A percentile compares a stretch with the other conserved stretches of the same genome.
These are phyloP conservation scores for Poeciliopsis occidentalis DNA, from an alignment of 2,113 vertebrate species.

Conservation along the genomic window DNA sequence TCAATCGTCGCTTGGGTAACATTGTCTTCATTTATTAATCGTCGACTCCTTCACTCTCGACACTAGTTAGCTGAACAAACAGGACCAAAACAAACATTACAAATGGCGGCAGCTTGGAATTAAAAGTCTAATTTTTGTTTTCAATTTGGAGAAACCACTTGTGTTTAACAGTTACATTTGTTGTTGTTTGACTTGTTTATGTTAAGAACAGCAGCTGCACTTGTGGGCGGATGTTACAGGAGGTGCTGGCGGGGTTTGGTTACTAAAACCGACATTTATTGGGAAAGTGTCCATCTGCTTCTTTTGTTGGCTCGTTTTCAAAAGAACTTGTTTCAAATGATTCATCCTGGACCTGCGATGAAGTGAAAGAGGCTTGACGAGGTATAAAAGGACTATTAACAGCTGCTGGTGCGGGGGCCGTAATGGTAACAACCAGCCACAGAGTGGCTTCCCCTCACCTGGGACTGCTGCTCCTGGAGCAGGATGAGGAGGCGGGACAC, in stretches of 20 bases:
- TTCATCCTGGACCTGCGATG: not conserved
- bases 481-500: conserved; percentile 75
- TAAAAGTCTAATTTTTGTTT: not conserved
- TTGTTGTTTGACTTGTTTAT: not conserved
- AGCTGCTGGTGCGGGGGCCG: not conserved
- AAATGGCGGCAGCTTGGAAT: no score
- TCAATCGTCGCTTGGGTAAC: no score
- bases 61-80: no score
- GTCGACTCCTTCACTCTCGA: no score
- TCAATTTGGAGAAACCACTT: not conserved
- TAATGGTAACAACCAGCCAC: not conserved
- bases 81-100: no score
- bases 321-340: not conserved
- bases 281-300: not conserved
- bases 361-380: not conserved
- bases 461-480: conserved; percentile 74
- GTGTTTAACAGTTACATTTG: not conserved
- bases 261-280: no score
- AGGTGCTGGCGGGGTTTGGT: no score
- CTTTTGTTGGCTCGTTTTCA: not conserved
- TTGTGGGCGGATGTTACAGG: not conserved
- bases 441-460: conserved; percentile 61
- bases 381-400: not conserved
- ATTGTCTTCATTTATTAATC: no score
- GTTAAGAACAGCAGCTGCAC: not conserved